Percentiles rank a stretch among this genome's conserved stretches.
Conservation (phyloP, 2,113 vertebrate species). For the Penelope pileata region DNA sequence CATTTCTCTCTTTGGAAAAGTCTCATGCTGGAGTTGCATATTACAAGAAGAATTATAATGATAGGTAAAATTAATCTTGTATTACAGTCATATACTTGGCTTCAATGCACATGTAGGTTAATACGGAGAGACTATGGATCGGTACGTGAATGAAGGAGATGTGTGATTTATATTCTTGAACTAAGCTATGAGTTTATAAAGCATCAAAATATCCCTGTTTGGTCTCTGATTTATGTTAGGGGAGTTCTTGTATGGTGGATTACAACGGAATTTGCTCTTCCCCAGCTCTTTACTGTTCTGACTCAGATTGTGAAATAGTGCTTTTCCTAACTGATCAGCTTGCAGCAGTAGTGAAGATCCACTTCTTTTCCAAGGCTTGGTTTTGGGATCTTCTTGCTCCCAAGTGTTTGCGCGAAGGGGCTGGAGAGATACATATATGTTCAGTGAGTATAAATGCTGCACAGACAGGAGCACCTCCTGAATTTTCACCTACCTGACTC, state of each 20-base stretch:
- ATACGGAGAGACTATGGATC: background rate
- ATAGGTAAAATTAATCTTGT: background rate
- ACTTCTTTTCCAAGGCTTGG: background rate
- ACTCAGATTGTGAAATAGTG: background rate
- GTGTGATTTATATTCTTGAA: background rate
- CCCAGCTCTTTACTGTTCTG: background rate
- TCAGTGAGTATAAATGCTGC: background rate
- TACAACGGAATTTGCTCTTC: background rate
- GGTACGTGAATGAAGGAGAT: background rate
- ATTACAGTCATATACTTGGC: background rate
- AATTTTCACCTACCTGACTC: background rate
- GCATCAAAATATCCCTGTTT: background rate
- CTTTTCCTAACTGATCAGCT: background rate
- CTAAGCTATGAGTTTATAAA: background rate
- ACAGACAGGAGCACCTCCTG: background rate
- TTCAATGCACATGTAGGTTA: background rate
- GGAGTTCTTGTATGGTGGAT: background rate
- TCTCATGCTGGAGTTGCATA: background rate
- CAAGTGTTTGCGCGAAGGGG: background rate
- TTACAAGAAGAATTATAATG: background rate
- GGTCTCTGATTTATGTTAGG: background rate
- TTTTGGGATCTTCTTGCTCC: background rate
- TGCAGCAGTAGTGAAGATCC: background rate
- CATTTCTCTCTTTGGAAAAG: background rate
- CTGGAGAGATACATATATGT: background rate